Evolutionary conservation across 2,888 invertebrate species (phyloP).

Genomic region (Ornithoptera priamus): DNA sequence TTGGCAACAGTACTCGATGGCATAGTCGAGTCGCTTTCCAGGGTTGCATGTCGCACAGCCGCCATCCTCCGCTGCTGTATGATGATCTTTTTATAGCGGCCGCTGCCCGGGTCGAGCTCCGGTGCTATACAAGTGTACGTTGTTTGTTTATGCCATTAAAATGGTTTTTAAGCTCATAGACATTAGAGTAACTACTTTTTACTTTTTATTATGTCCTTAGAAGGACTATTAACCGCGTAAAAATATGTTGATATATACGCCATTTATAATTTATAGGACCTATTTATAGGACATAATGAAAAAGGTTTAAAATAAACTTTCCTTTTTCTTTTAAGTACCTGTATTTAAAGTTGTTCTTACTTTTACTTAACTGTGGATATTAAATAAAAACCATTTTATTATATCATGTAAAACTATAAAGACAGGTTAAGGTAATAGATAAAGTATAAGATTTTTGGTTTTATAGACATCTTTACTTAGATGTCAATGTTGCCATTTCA

Average conservation of each 20-base stretch:
- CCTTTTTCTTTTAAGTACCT: not conserved
- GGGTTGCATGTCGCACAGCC: slow-evolving; percentile 77
- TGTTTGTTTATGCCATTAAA: slow-evolving; percentile 44
- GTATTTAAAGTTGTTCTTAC: not conserved
- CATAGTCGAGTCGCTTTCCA: slow-evolving; percentile 79
- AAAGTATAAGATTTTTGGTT: not conserved
- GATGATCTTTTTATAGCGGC: slow-evolving; percentile 80
- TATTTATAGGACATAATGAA: not conserved
- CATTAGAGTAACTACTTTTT: not conserved
- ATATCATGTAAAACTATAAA: not conserved
- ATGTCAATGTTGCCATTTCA: no score
- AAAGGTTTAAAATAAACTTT: no score
- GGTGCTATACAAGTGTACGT: slow-evolving; percentile 53
- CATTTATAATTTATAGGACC: not conserved
- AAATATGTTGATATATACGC: no score
- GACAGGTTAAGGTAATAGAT: not conserved
- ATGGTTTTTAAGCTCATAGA: slow-evolving; percentile 10
- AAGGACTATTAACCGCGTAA: not conserved
- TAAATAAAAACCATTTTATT: not conserved
- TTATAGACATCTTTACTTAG: no score
- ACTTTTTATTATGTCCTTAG: not conserved
- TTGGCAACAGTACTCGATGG: slow-evolving; percentile 85
- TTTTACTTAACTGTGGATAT: not conserved
- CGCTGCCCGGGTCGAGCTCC: slow-evolving; percentile 75
- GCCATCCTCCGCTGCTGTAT: slow-evolving; percentile 69